Conservation (phyloP, 2,888 invertebrate species). For the Amiota mariae region DNA sequence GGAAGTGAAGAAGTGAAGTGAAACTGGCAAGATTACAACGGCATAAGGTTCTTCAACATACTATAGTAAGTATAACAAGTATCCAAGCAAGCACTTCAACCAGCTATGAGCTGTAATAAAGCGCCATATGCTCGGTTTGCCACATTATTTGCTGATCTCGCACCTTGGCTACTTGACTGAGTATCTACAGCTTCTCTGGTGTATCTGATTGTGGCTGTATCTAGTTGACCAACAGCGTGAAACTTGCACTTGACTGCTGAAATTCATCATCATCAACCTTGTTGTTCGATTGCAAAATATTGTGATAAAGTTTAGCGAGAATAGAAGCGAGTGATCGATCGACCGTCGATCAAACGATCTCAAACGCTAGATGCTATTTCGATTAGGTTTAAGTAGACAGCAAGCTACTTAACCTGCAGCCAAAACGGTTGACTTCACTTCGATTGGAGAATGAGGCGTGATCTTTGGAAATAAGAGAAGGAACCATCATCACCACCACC, state of each 20-base stretch:
- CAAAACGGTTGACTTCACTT: slow-evolving; percentile 57
- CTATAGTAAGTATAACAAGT: slow-evolving; percentile 43
- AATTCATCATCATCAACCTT: slow-evolving; percentile 54
- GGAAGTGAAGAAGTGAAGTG: too few relatives aligned
- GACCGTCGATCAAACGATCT: slow-evolving; percentile 21
- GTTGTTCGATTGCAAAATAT: slow-evolving; percentile 45
- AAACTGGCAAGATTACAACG: too few relatives aligned
- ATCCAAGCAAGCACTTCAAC: not conserved
- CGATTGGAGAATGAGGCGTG: slow-evolving; percentile 16
- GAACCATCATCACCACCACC: not conserved
- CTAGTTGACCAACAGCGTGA: slow-evolving; percentile 32
- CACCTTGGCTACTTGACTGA: slow-evolving; percentile 55
- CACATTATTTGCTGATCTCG: slow-evolving; percentile 66
- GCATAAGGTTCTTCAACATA: too few relatives aligned
- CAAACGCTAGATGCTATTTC: slow-evolving; percentile 52
- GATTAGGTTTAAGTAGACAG: slow-evolving; percentile 70
- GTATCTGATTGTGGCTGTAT: not conserved
- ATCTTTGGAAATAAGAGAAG: too few relatives aligned
- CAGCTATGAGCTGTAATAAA: slow-evolving; percentile 12
- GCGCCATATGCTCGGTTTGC: slow-evolving; percentile 46
- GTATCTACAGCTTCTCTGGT: slow-evolving; percentile 27
- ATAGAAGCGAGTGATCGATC: slow-evolving; percentile 31
- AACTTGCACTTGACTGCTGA: slow-evolving; percentile 62
- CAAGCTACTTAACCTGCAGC: slow-evolving; percentile 69
- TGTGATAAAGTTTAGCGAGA: slow-evolving; percentile 57